phyloP scores from a whole-genome alignment of 64 coral and sea anemone genomes.

The Astreopora myriophthalma region DNA sequence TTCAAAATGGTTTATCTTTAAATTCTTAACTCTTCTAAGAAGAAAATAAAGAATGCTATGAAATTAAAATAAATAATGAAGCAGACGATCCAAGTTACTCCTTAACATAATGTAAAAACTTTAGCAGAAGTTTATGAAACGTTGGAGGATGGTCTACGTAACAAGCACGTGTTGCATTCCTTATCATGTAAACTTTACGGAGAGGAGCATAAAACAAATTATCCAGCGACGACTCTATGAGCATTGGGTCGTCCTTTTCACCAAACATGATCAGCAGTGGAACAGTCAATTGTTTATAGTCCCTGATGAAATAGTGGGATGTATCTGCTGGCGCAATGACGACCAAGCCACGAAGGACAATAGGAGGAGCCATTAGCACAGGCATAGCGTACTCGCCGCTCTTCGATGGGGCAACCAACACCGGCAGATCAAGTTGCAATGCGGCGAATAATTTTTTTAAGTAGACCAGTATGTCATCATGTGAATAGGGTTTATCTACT shows the following conservation, averaged over 20 bases:
- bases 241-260: slow-evolving; percentile 69
- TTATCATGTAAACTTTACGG: slow-evolving; percentile 82
- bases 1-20: too few species aligned
- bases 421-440: slow-evolving; percentile 38
- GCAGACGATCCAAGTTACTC: background rate
- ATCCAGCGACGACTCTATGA: slow-evolving; percentile 73
- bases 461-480: slow-evolving; percentile 65
- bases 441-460: slow-evolving; percentile 52
- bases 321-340: slow-evolving; percentile 78
- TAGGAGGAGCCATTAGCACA: slow-evolving; percentile 60
- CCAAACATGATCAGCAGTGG: slow-evolving; percentile 76
- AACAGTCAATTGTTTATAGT: slow-evolving; percentile 59
- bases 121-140: slow-evolving; percentile 74
- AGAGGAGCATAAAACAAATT: slow-evolving; percentile 62
- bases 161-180: slow-evolving; percentile 71
- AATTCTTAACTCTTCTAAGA: too few species aligned
- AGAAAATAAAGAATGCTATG: too few species aligned
- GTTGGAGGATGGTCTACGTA: slow-evolving; percentile 74
- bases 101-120: slow-evolving; percentile 51
- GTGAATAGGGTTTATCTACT: slow-evolving; percentile 74
- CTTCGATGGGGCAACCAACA: slow-evolving; percentile 62
- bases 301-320: slow-evolving; percentile 46
- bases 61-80: background rate
- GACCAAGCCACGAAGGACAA: slow-evolving; percentile 67
- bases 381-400: slow-evolving; percentile 81